These are phyloP conservation scores for Brachyistius frenatus DNA, from an alignment of 2,113 vertebrate genomes.

Conservation along the genomic window DNA sequence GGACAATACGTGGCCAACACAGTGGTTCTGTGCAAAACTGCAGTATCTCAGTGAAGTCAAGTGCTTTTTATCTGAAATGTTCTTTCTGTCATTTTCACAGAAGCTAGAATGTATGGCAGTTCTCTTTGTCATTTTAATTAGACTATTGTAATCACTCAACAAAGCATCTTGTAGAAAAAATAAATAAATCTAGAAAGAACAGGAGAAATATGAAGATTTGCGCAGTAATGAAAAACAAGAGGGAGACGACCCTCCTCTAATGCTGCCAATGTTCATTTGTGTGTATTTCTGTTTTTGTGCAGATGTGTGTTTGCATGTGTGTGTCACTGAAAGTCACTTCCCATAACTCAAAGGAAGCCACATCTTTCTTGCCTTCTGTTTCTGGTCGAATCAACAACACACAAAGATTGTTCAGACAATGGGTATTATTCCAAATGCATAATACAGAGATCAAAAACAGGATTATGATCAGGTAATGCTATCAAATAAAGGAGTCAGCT, in stretches of 20 bases:
- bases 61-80: conserved; percentile 19
- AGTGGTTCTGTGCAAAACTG: not conserved
- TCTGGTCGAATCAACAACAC: conserved; percentile 9
- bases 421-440: conserved; percentile 16
- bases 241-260: not conserved
- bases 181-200: not conserved
- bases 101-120: conserved; percentile 39
- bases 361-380: conserved; percentile 15
- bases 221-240: conserved; percentile 1
- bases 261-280: not conserved
- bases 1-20: not conserved
- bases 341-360: conserved; percentile 5
- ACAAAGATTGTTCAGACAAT: conserved; percentile 20
- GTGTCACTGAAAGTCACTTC: not conserved
- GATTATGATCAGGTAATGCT: conserved; percentile 21
- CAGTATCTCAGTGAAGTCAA: conserved; percentile 1
- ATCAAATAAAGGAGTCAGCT: not conserved
- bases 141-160: conserved; percentile 51
- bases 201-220: conserved; percentile 8
- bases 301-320: not conserved
- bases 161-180: conserved; percentile 21
- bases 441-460: conserved; percentile 16
- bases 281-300: conserved; percentile 3
- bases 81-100: conserved; percentile 23
- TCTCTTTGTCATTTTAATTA: conserved; percentile 45